Evolutionary conservation across 2,888 invertebrate species (phyloP).

Genomic region (Trachelus troglodyta): DNA sequence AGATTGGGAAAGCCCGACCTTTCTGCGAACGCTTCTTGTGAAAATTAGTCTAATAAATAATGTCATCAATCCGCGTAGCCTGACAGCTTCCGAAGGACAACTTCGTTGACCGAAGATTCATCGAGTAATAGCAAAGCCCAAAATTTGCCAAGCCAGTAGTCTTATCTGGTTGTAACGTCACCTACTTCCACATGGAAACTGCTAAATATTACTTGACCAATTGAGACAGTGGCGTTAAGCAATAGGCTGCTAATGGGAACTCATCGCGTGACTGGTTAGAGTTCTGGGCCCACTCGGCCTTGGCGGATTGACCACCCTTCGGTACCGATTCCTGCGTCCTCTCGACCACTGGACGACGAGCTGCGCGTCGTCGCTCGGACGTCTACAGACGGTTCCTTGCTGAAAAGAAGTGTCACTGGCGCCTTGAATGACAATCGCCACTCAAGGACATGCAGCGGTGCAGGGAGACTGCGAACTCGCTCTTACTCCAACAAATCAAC

Average conservation of each 20-base stretch:
- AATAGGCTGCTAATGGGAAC: slow-evolving; percentile 41
- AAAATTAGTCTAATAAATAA: not conserved
- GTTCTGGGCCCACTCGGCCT: slow-evolving; percentile 5
- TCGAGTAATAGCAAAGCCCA: not conserved
- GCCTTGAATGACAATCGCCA: not conserved
- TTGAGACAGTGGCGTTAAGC: slow-evolving; percentile 41
- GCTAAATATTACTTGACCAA: slow-evolving; percentile 33
- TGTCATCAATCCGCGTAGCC: not conserved
- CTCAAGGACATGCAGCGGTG: not conserved
- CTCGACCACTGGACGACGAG: not conserved
- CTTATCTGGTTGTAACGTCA: not conserved
- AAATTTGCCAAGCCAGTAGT: not conserved
- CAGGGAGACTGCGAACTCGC: not conserved
- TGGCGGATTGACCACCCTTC: not conserved
- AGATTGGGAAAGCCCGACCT: slow-evolving; percentile 8
- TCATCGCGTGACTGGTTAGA: slow-evolving; percentile 49
- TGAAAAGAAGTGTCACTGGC: not conserved
- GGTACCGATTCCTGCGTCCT: not conserved
- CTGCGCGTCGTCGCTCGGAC: not conserved
- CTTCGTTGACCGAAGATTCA: not conserved
- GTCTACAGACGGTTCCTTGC: not conserved
- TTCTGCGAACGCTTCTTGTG: not conserved
- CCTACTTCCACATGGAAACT: not conserved
- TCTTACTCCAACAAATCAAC: not conserved
- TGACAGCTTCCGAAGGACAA: not conserved